Percentiles rank a stretch among this genome's conserved stretches.
phyloP scores from a whole-genome alignment of 2,888 invertebrate species.

The Disparrhopalites patrizii region DNA sequence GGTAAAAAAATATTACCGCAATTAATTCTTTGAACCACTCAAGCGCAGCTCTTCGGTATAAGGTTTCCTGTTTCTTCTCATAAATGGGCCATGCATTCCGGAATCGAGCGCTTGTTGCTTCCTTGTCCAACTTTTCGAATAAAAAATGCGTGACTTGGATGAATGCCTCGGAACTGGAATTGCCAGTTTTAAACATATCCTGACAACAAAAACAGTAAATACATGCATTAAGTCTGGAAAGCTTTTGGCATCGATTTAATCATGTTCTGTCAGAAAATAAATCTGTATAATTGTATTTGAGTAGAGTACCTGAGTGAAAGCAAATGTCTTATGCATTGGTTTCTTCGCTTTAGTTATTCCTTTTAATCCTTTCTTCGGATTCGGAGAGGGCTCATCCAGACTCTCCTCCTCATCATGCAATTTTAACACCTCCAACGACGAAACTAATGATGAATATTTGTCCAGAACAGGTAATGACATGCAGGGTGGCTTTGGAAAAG shows the following conservation, averaged over 20 bases:
- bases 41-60: conserved; percentile 11
- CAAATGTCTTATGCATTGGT: background rate
- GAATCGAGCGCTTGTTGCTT: conserved; percentile 1
- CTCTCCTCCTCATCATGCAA: too few species aligned
- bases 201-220: conserved; percentile 5
- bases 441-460: conserved; percentile 9
- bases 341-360: background rate
- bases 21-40: conserved; percentile 21
- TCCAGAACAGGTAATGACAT: background rate
- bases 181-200: conserved; percentile 19
- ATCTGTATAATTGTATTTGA: background rate
- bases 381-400: background rate
- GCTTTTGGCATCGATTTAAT: too few species aligned
- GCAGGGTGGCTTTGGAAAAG: conserved; percentile 12
- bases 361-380: background rate
- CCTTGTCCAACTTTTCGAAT: conserved; percentile 6
- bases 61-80: conserved; percentile 18
- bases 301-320: conserved; percentile 9
- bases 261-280: too few species aligned
- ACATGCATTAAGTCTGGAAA: too few species aligned
- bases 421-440: background rate
- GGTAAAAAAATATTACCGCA: conserved; percentile 7
- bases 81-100: conserved; percentile 24
- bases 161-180: conserved; percentile 21
- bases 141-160: conserved; percentile 22